Evolutionary conservation across 1,140 invertebrate genomes (phyloP).

Genomic region (Solenopsis fugax): DNA sequence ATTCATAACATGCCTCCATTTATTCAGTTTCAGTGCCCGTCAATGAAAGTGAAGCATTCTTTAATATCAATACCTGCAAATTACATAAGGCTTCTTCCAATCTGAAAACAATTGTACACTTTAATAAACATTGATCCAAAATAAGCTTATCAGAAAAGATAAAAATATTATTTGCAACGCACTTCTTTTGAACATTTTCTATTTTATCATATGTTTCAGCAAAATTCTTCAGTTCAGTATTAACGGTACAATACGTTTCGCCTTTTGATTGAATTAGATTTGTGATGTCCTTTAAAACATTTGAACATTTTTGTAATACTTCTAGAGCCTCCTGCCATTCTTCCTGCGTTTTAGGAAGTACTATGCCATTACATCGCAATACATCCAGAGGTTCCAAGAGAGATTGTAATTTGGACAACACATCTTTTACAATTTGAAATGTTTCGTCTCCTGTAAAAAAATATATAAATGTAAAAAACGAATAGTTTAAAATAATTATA

Average conservation of each 20-base stretch:
- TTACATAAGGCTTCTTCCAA: constrained; percentile 59
- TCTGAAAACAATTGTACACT: constrained; percentile 58
- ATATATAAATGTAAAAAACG: not conserved
- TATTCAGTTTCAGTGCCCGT: not conserved
- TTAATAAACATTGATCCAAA: not conserved
- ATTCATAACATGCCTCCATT: not conserved
- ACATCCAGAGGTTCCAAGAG: constrained; percentile 68
- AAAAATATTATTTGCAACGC: not conserved
- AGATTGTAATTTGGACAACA: constrained; percentile 59
- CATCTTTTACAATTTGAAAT: constrained; percentile 43
- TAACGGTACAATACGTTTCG: constrained; percentile 55
- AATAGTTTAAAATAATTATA: not conserved
- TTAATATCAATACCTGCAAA: constrained; percentile 70
- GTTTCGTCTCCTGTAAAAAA: constrained; percentile 57
- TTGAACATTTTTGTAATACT: constrained; percentile 58
- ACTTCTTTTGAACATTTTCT: constrained; percentile 69
- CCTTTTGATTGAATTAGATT: constrained; percentile 61
- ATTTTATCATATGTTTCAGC: constrained; percentile 48
- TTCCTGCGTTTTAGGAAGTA: constrained; percentile 68
- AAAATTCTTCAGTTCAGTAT: constrained; percentile 67
- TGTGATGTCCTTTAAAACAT: constrained; percentile 62
- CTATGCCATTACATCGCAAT: constrained; percentile 70
- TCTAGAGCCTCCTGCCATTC: constrained; percentile 61
- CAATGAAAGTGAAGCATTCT: constrained; percentile 57
- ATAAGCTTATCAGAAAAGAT: not conserved